Conservation (phyloP, 2,113 vertebrate species). For the Pelobates fuscus region DNA sequence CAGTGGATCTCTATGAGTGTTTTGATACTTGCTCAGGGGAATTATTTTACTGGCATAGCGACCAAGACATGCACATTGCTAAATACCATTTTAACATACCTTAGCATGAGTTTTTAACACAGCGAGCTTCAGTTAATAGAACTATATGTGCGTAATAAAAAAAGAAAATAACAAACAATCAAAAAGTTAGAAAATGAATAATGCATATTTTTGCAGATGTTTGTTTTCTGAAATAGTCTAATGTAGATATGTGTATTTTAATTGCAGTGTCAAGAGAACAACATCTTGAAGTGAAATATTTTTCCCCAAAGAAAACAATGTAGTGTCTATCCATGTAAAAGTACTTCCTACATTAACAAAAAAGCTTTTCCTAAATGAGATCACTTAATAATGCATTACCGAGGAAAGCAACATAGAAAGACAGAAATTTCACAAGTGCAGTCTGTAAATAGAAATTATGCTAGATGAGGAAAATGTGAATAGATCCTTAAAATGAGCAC, state of each 20-base stretch:
- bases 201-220: background rate
- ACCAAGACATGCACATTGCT: too few species aligned
- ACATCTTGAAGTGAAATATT: background rate
- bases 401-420: background rate
- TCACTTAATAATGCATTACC: slow-evolving; percentile 2
- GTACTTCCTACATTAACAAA: background rate
- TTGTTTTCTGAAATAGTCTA: background rate
- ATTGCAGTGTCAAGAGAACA: background rate
- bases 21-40: too few species aligned
- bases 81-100: too few species aligned
- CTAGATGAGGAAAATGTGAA: background rate
- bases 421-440: background rate
- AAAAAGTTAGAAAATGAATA: background rate
- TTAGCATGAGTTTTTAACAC: too few species aligned
- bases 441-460: background rate
- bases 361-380: background rate
- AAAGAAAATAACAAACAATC: background rate
- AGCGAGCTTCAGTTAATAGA: too few species aligned
- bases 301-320: background rate
- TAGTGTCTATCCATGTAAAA: background rate
- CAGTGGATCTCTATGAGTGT: too few species aligned
- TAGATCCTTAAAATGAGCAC: too few species aligned
- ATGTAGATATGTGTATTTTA: background rate
- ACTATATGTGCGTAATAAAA: too few species aligned
- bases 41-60: too few species aligned